These are phyloP conservation scores for Dione vanillae DNA, from an alignment of 2,888 invertebrate genomes.

Conservation along the genomic window DNA sequence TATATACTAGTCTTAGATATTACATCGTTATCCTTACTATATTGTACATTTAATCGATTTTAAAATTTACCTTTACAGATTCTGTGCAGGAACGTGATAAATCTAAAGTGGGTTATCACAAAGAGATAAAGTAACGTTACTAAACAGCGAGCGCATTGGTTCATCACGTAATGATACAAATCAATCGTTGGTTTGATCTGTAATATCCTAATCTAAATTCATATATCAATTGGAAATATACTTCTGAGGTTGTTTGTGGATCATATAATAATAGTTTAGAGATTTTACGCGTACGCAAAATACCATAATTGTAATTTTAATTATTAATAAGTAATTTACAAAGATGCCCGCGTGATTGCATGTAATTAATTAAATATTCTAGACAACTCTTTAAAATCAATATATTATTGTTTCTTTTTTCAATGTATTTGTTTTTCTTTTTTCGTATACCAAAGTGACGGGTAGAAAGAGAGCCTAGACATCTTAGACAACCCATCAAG, in stretches of 20 bases:
- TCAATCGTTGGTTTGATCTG: slow-evolving; percentile 9
- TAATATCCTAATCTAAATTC: background rate
- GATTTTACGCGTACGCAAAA: background rate
- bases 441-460: too few species aligned
- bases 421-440: too few species aligned
- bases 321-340: too few species aligned
- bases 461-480: too few species aligned
- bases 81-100: slow-evolving; percentile 33
- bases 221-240: slow-evolving; percentile 13
- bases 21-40: background rate
- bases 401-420: too few species aligned
- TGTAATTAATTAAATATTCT: too few species aligned
- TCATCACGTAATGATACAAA: slow-evolving; percentile 25
- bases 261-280: background rate
- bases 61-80: slow-evolving; percentile 30
- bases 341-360: too few species aligned
- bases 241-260: background rate
- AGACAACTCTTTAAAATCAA: too few species aligned
- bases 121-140: slow-evolving; percentile 36
- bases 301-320: too few species aligned
- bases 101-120: slow-evolving; percentile 42
- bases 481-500: too few species aligned
- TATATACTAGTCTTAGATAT: too few species aligned
- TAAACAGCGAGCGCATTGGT: slow-evolving; percentile 27
- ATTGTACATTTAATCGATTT: slow-evolving; percentile 11